phyloP scores from a whole-genome alignment of 2,888 invertebrate genomes.

The Lamproptera curius region DNA sequence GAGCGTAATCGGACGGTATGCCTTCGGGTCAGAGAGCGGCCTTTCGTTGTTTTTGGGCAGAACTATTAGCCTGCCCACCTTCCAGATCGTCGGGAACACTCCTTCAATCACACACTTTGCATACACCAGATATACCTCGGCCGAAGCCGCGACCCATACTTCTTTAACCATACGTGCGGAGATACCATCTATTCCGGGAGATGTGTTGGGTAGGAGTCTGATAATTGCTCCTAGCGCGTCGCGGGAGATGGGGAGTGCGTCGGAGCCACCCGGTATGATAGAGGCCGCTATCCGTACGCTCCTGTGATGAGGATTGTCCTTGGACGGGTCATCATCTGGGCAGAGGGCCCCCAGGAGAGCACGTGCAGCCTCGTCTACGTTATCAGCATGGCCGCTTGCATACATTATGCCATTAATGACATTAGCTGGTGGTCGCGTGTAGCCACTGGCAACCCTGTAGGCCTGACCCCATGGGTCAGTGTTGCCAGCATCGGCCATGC shows the following conservation, averaged over 20 bases:
- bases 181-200: too few species aligned
- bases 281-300: too few species aligned
- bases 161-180: slow-evolving; percentile 24
- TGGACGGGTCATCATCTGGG: slow-evolving; percentile 1
- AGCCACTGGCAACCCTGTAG: neutral
- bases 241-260: slow-evolving; percentile 16
- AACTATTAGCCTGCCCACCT: slow-evolving; percentile 17
- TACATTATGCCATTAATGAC: slow-evolving; percentile 4
- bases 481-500: slow-evolving; percentile 1
- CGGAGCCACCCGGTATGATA: too few species aligned
- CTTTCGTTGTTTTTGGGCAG: slow-evolving; percentile 27
- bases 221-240: slow-evolving; percentile 24
- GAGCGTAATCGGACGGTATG: neutral
- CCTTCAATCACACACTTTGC: slow-evolving; percentile 15
- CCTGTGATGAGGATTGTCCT: slow-evolving; percentile 27
- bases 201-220: slow-evolving; percentile 28
- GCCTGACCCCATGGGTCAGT: neutral
- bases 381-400: neutral
- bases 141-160: slow-evolving; percentile 22
- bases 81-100: slow-evolving; percentile 19
- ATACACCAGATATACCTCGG: slow-evolving; percentile 18
- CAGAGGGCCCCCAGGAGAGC: neutral
- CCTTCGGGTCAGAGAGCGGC: slow-evolving; percentile 11
- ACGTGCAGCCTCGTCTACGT: slow-evolving; percentile 22
- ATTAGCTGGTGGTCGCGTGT: neutral